Percentiles rank a stretch among this genome's conserved stretches.
These are phyloP conservation scores for Sinodicranocentrus sp. DNA, from an alignment of 2,888 invertebrate species.

Conservation along the genomic window DNA sequence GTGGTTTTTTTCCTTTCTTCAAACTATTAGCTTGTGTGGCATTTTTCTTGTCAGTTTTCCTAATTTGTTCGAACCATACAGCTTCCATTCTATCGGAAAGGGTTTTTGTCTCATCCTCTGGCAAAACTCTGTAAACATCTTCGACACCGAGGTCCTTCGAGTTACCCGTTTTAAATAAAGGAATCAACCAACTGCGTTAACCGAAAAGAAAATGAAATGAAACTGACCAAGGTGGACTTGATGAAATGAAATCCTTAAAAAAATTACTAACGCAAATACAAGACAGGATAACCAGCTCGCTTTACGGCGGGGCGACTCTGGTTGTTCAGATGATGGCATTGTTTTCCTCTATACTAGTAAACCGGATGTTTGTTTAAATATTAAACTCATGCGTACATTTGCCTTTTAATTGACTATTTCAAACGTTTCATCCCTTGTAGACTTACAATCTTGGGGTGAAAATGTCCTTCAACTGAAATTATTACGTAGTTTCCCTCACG, in stretches of 20 bases:
- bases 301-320: constrained; percentile 36
- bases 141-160: constrained; percentile 84
- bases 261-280: constrained; percentile 25
- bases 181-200: constrained; percentile 87
- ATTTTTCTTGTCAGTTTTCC: constrained; percentile 16
- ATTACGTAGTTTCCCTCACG: too few species aligned
- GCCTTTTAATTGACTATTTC: too few species aligned
- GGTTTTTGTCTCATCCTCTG: constrained; percentile 83
- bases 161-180: constrained; percentile 87
- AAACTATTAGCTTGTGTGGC: not conserved
- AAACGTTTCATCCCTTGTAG: too few species aligned
- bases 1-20: not conserved
- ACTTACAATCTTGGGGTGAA: too few species aligned
- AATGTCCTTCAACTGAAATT: too few species aligned
- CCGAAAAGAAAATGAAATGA: not conserved
- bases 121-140: constrained; percentile 86
- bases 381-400: too few species aligned
- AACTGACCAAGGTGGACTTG: not conserved
- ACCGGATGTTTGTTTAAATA: too few species aligned
- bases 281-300: constrained; percentile 27
- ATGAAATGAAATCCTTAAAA: not conserved
- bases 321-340: constrained; percentile 39
- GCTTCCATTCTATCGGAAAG: constrained; percentile 83
- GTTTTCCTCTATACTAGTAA: too few species aligned
- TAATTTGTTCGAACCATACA: constrained; percentile 51